Conservation (phyloP, 1,140 invertebrate species). For the Rhagoletis pomonella region DNA sequence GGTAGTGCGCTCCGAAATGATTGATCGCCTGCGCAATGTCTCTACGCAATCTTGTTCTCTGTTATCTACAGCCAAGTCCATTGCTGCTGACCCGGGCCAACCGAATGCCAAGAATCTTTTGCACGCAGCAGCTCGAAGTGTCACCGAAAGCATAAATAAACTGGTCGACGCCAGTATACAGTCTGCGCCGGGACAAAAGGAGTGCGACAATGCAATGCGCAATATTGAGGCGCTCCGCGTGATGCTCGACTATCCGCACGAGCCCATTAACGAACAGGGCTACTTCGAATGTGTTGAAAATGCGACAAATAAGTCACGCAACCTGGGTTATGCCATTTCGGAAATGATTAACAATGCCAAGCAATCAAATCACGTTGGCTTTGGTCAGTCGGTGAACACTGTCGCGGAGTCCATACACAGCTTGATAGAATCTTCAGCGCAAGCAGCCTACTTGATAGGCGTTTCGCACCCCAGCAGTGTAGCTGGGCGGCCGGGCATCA, state of each 20-base stretch:
- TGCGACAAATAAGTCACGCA: constrained; percentile 95
- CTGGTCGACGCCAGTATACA: constrained; percentile 89
- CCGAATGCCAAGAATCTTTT: constrained; percentile 94
- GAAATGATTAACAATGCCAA: constrained; percentile 96
- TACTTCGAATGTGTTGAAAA: constrained; percentile 97
- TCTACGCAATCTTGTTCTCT: constrained; percentile 92
- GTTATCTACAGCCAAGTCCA: constrained; percentile 89
- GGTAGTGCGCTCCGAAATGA: constrained; percentile 85
- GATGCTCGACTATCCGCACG: constrained; percentile 88
- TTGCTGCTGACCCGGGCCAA: constrained; percentile 90
- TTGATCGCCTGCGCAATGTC: constrained; percentile 90
- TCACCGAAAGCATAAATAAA: constrained; percentile 95
- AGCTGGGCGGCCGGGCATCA: constrained; percentile 92
- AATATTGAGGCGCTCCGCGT: constrained; percentile 91
- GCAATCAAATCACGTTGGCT: constrained; percentile 89
- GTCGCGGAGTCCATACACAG: constrained; percentile 93
- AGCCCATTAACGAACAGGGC: constrained; percentile 90
- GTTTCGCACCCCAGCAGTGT: constrained; percentile 92
- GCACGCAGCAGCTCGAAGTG: constrained; percentile 87
- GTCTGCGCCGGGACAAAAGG: constrained; percentile 93
- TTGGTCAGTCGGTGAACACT: constrained; percentile 88
- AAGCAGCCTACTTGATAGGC: constrained; percentile 94
- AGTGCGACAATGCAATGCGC: constrained; percentile 96
- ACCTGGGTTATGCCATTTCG: constrained; percentile 91
- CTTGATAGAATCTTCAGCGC: constrained; percentile 93